Evolutionary conservation across 1,140 invertebrate species (phyloP).

Genomic region (Drosophila bipectinata): DNA sequence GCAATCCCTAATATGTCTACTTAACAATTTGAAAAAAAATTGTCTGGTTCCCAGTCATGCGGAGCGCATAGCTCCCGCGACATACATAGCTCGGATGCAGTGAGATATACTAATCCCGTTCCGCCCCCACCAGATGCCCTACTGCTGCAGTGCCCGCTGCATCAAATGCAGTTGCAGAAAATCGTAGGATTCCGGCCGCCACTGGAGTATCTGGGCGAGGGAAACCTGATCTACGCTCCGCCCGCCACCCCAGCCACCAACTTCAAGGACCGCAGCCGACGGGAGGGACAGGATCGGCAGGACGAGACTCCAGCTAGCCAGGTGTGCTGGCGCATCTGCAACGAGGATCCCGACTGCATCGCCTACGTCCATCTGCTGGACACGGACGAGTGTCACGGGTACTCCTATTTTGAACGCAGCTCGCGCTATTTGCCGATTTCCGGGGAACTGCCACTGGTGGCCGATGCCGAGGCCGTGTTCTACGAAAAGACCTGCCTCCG

Average conservation of each 20-base stretch:
- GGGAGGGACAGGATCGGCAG: slow-evolving; percentile 26
- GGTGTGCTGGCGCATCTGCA: slow-evolving; percentile 84
- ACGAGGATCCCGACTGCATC: slow-evolving; percentile 82
- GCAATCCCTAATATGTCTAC: slow-evolving; percentile 20
- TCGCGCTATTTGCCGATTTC: slow-evolving; percentile 61
- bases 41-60: slow-evolving; percentile 57
- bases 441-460: slow-evolving; percentile 76
- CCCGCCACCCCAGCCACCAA: slow-evolving; percentile 22
- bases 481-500: slow-evolving; percentile 84
- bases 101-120: slow-evolving; percentile 24
- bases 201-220: slow-evolving; percentile 58
- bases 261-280: slow-evolving; percentile 55
- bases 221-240: slow-evolving; percentile 68
- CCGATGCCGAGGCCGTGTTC: slow-evolving; percentile 84
- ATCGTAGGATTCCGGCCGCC: slow-evolving; percentile 81
- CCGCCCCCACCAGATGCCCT: slow-evolving; percentile 47
- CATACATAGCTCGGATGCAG: slow-evolving; percentile 8
- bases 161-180: slow-evolving; percentile 82
- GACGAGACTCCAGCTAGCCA: slow-evolving; percentile 84
- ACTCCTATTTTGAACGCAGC: slow-evolving; percentile 71
- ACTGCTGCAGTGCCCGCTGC: slow-evolving; percentile 77
- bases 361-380: slow-evolving; percentile 84
- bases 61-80: slow-evolving; percentile 13
- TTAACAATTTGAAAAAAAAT: slow-evolving; percentile 59
- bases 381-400: slow-evolving; percentile 84